Evolutionary conservation across 2,113 vertebrate species (phyloP).

Genomic region (Chitala chitala): DNA sequence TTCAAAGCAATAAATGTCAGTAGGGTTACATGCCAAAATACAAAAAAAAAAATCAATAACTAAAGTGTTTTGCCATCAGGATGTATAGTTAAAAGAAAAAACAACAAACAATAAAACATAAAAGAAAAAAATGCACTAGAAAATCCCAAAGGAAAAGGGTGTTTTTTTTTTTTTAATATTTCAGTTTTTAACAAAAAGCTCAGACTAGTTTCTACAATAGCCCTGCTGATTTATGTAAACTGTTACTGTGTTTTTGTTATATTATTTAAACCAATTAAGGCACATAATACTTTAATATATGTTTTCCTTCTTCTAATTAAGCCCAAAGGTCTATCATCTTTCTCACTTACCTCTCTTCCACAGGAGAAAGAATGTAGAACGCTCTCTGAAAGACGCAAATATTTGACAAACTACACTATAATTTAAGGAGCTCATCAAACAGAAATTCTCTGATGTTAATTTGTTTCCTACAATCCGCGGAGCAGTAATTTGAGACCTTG

Average conservation of each 20-base stretch:
- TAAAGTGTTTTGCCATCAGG: no score
- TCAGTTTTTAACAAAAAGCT: no score
- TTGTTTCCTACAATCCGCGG: not conserved
- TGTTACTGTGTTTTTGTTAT: not conserved
- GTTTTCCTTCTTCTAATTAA: not conserved
- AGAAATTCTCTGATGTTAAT: not conserved
- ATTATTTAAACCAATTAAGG: constrained; percentile 10
- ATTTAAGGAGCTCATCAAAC: constrained; percentile 19
- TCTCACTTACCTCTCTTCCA: not conserved
- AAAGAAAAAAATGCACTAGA: no score
- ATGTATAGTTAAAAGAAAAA: no score
- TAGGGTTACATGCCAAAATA: not conserved
- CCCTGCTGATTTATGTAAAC: not conserved
- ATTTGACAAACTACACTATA: not conserved
- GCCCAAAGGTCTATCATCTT: not conserved
- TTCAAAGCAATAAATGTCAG: not conserved
- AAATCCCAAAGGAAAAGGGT: no score
- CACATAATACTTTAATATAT: not conserved
- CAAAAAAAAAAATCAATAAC: not conserved
- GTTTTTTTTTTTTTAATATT: no score
- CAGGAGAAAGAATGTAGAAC: not conserved
- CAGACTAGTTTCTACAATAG: not conserved
- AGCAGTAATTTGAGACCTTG: not conserved
- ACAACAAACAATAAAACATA: no score
- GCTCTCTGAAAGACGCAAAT: not conserved